Evolutionary conservation across 2,113 vertebrate genomes (phyloP).

Genomic region (Calidris pugnax): DNA sequence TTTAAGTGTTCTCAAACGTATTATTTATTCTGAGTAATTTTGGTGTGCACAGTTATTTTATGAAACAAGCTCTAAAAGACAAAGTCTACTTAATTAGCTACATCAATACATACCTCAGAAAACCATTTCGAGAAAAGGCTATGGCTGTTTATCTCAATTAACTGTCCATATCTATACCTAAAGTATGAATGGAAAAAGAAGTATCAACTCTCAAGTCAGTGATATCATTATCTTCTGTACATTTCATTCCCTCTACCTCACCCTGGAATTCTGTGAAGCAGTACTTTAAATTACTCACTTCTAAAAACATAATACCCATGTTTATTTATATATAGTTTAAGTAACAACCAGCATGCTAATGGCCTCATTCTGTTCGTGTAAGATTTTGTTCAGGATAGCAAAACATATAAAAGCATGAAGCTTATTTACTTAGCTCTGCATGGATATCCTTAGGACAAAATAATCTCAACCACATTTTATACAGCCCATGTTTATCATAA

Average conservation of each 20-base stretch:
- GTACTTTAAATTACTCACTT: not conserved
- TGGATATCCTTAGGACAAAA: not conserved
- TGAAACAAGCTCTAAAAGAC: not conserved
- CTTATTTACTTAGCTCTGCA: not conserved
- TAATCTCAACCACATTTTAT: not conserved
- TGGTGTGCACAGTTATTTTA: not conserved
- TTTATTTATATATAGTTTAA: not conserved
- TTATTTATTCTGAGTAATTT: not conserved
- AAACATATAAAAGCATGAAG: not conserved
- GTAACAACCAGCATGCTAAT: not conserved
- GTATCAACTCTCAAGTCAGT: not conserved
- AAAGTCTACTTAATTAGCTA: not conserved
- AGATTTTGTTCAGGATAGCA: not conserved
- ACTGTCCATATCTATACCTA: conserved; percentile 92
- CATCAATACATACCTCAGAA: conserved; percentile 87
- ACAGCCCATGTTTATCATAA: not conserved
- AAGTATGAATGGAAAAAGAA: not conserved
- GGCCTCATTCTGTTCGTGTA: not conserved
- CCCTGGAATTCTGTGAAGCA: not conserved
- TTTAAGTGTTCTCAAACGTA: not conserved
- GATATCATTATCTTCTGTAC: not conserved
- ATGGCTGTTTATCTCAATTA: conserved; percentile 98
- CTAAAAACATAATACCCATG: not conserved
- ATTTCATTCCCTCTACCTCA: not conserved
- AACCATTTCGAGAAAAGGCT: conserved; percentile 99